Evolutionary conservation across 2,888 invertebrate genomes (phyloP), one percentile per base, ranked within the genome.

Genomic region (Furcula furcula): DNA sequence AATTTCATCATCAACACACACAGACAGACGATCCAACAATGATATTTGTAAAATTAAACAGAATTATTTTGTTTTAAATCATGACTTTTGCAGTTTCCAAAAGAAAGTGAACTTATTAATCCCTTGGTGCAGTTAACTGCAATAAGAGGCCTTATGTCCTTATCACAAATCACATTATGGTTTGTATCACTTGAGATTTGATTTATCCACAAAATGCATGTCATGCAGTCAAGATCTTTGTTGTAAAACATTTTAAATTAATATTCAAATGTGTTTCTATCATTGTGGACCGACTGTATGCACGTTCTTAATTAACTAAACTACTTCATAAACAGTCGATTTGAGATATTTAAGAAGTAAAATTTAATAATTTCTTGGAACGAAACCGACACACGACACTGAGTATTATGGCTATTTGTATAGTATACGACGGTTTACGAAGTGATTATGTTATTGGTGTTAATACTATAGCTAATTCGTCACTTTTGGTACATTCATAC

Each of bases 401-500:
- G 9, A 5, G 7, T 21, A 7, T 7, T 21, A 21, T 21, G 7
- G 21, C 7, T 5, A 9, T 21, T n/a, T 18, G 16, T 18, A 13
- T 11, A 9, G 7, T 11, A 28, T 32, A 62, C 77, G 81, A 84
- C 80, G 73, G 81, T 82, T 82, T 76, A 80, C 71, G 81, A 84
- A 76, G 41, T 54, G 41, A 29, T 46, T 58, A 65, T 77, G 85
- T 87, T 86, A 85, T 83, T 86, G 65, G 77, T 85, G 86, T 87
- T 86, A 87, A 78, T 83, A 46, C 81, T 83, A 85, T 67, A 48
- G 70, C 83, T 87, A 86, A 53, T 65, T 82, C 73, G 81, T 83
- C 77, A 82, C 78, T 84, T 77, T 67, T 75, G 76, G 73, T 69
- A 82, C 86, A 87, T 85, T 83, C 84, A 84, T 83, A 83, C 78